These are phyloP conservation scores for Pelosia muscerda DNA, from an alignment of 2,888 invertebrate genomes.

Conservation along the genomic window DNA sequence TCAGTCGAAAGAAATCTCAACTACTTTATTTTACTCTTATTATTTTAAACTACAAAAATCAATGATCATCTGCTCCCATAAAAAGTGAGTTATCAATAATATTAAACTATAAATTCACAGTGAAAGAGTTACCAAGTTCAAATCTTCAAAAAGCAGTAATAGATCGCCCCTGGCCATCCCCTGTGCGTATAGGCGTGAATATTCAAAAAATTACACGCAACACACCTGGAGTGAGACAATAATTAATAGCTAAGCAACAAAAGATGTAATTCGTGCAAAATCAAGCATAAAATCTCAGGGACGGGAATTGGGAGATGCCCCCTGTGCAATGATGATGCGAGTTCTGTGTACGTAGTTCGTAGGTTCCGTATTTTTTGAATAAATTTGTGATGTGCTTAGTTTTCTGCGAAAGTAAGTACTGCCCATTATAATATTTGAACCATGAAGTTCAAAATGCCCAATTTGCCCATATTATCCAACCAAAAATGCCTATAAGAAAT, in stretches of 20 bases:
- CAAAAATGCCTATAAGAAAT: no score
- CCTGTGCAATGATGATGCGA: slow-evolving; percentile 22
- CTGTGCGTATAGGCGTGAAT: slow-evolving; percentile 57
- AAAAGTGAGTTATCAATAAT: neutral
- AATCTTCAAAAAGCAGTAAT: slow-evolving; percentile 15
- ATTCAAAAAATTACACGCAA: slow-evolving; percentile 44
- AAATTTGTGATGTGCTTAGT: no score
- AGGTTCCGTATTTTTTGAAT: slow-evolving; percentile 18
- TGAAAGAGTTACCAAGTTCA: neutral
- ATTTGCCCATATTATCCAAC: no score
- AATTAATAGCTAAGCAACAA: slow-evolving; percentile 61
- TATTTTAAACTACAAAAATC: no score
- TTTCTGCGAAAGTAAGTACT: no score
- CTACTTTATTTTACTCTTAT: no score
- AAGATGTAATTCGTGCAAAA: slow-evolving; percentile 54
- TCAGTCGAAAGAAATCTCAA: no score
- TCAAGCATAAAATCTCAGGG: slow-evolving; percentile 67
- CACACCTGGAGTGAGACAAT: slow-evolving; percentile 48
- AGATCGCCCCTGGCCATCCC: slow-evolving; percentile 47
- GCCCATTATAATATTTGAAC: no score
- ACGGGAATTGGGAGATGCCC: slow-evolving; percentile 24
- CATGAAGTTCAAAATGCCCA: no score
- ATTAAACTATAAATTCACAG: neutral
- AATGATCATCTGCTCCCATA: neutral
- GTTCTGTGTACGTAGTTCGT: slow-evolving; percentile 26